Evolutionary conservation across 1,140 invertebrate genomes (phyloP).

Genomic region (Archivesica marissinica): DNA sequence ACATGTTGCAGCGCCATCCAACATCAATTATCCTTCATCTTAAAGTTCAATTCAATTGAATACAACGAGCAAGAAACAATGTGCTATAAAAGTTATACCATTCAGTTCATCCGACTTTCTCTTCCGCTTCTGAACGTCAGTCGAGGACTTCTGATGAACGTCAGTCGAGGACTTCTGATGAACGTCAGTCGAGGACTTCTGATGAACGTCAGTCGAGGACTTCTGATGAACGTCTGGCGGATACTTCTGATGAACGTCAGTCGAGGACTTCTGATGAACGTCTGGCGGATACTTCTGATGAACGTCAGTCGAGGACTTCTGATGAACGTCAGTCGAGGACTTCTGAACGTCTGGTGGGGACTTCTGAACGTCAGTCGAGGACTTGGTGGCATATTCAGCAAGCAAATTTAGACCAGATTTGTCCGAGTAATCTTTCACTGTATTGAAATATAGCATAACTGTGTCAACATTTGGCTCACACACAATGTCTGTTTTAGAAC

Average conservation of each 20-base stretch:
- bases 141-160: slow-evolving; percentile 30
- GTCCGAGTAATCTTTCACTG: slow-evolving; percentile 11
- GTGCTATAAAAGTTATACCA: slow-evolving; percentile 7
- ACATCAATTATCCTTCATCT: no score
- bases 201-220: slow-evolving; percentile 53
- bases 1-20: no score
- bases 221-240: no score
- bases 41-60: no score
- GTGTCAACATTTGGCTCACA: no score
- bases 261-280: slow-evolving; percentile 54
- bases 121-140: slow-evolving; percentile 63
- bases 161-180: slow-evolving; percentile 61
- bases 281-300: no score
- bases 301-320: slow-evolving; percentile 54
- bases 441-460: no score
- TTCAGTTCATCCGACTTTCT: slow-evolving; percentile 69
- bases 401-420: slow-evolving; percentile 71
- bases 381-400: slow-evolving; percentile 72
- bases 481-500: no score
- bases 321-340: slow-evolving; percentile 53
- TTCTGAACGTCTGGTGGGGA: slow-evolving; percentile 57
- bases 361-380: slow-evolving; percentile 56
- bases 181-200: slow-evolving; percentile 54
- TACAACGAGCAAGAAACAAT: background rate
- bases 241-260: slow-evolving; percentile 58